Base-by-base conservation (phyloP, 1,140 invertebrate genomes). In the Brachionus rotundiformis region DNA sequence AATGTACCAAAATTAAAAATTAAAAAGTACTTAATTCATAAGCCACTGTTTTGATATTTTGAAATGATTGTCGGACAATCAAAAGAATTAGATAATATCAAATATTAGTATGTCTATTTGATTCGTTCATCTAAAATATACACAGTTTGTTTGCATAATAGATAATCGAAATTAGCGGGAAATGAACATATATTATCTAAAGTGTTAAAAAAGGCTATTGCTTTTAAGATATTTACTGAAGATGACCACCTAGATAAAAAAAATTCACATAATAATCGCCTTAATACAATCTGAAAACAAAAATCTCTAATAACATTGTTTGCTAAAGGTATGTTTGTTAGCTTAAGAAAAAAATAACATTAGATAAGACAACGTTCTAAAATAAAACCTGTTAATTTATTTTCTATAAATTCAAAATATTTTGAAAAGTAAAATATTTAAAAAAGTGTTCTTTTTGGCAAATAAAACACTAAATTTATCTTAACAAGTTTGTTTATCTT, bases 311-410 rank as follows among this genome's bases (percentile, higher is more conserved):
- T n/a, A 16, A 68, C 23, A 19, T 23, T 68, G 29, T 68, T 68
- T 68, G 33, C 31, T 4, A 10, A 68, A 68, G 63, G 63, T 68
- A 36, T 68, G 29, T 36, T 16, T 25, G 11, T 11, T 27, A 2
- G 29, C 7, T 29, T 13, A 29, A 29, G 13, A 13, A 33, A 63
- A 29, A 29, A 13, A 63, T 29, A 63, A 63, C 25, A 63, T 29
- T 33, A 63, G 25, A 63, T 29, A 63, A 63, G 16, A 54, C n/a
- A 19, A 63, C 25, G 3, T 63, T 29, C 29, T 33, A 36, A 33
- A 19, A 68, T 68, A 68, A 36, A 68, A 68, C 63, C 63, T 68
- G 63, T 68, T 33, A 68, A 68, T 36, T 36, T 36, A 68, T 68
- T 68, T 36, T 36, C 13, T 31, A 33, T 33, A 33, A 36, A 68